These are phyloP conservation scores for Clarias macrocephalus DNA, from an alignment of 2,113 vertebrate genomes.

Conservation along the genomic window DNA sequence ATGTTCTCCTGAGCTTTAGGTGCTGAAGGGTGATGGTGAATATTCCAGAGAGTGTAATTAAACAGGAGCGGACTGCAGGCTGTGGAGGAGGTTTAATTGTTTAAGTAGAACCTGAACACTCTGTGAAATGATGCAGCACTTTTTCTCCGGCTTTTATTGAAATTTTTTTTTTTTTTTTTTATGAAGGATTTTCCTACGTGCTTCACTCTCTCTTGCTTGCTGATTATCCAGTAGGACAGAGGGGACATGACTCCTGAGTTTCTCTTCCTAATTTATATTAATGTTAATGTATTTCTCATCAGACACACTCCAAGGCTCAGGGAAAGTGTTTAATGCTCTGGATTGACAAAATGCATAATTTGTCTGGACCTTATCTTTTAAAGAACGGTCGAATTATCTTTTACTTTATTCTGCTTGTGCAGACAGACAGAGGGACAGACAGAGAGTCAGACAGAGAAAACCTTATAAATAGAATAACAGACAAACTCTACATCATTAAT, in stretches of 20 bases:
- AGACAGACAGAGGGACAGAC: neutral
- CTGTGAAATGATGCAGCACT: neutral
- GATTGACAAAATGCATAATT: neutral
- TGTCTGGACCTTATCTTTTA: neutral
- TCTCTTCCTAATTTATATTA: neutral
- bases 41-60: constrained; percentile 27
- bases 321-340: neutral
- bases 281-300: neutral
- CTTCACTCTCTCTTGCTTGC: neutral
- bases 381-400: neutral
- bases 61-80: neutral
- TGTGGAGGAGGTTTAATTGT: constrained; percentile 10
- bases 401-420: neutral
- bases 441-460: neutral
- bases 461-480: too few species aligned
- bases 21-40: neutral
- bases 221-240: neutral
- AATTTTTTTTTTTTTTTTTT: neutral
- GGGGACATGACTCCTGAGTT: neutral
- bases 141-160: neutral
- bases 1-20: neutral
- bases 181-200: neutral
- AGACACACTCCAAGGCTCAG: neutral
- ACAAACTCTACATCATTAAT: too few species aligned
- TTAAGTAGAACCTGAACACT: neutral